Evolutionary conservation across 2,797 vertebrate species (phyloP).

Genomic region (Phyllotis vaccarum): DNA sequence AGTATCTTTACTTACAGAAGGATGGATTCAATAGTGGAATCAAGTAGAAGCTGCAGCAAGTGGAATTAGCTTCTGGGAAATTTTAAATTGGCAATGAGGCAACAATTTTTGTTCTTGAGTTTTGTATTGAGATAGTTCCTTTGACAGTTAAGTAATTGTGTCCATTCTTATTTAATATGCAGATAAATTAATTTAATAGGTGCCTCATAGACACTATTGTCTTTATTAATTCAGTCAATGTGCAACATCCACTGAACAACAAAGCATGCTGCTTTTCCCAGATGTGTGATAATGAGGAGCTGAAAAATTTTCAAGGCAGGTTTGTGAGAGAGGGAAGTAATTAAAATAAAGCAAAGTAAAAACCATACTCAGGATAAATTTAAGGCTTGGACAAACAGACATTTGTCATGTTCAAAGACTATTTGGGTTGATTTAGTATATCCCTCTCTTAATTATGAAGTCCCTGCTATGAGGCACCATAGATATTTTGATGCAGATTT

Average conservation of each 20-base stretch:
- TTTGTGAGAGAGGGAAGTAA: not conserved
- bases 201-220: not conserved
- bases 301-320: not conserved
- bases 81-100: not conserved
- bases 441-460: not conserved
- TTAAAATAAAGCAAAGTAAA: not conserved
- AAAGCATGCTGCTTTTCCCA: not conserved
- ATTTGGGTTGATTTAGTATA: not conserved
- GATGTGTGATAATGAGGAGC: not conserved
- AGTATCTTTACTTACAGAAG: slow-evolving; percentile 31
- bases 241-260: not conserved
- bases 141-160: not conserved
- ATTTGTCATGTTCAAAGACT: not conserved
- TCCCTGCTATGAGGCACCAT: not conserved
- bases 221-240: not conserved
- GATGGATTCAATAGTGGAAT: not conserved
- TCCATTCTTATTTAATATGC: not conserved
- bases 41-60: not conserved
- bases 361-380: not conserved
- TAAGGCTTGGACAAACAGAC: not conserved
- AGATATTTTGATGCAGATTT: not conserved
- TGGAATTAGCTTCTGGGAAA: not conserved
- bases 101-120: not conserved
- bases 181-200: not conserved
- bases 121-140: not conserved